Evolutionary conservation across 2,888 invertebrate species (phyloP).

Genomic region (Hyposoter dolosus): DNA sequence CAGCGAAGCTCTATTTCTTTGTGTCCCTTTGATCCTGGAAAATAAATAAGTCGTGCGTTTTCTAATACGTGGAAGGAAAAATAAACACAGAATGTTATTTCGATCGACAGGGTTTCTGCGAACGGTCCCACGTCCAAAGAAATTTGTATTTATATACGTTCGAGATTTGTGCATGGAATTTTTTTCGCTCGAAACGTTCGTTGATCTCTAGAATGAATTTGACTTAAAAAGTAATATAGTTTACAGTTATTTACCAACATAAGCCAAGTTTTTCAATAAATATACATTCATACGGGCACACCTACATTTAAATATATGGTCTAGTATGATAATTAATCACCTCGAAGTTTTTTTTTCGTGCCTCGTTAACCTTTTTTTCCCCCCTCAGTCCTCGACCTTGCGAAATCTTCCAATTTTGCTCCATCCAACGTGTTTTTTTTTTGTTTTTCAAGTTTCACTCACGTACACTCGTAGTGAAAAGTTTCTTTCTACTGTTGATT

Average conservation of each 20-base stretch:
- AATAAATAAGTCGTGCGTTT: not conserved
- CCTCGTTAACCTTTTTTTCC: conserved; percentile 23
- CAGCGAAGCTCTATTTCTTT: not conserved
- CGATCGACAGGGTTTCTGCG: not conserved
- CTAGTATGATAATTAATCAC: conserved; percentile 41
- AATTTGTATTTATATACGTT: not conserved
- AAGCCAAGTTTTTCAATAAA: conserved; percentile 39
- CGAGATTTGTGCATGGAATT: not conserved
- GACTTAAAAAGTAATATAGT: conserved; percentile 33
- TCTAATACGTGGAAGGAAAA: too few species aligned
- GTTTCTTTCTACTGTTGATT: not conserved
- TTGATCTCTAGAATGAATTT: conserved; percentile 57
- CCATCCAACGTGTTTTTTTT: not conserved
- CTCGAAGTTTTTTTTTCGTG: conserved; percentile 10
- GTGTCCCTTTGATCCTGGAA: not conserved
- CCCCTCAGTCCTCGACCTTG: conserved; percentile 34
- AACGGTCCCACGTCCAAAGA: not conserved
- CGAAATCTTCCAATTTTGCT: conserved; percentile 15
- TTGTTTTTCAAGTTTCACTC: not conserved
- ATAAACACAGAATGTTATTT: not conserved
- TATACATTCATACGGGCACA: not conserved
- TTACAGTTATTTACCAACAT: conserved; percentile 61
- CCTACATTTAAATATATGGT: not conserved
- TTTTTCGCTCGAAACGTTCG: conserved; percentile 25
- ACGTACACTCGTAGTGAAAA: not conserved